Evolutionary conservation across 2,113 vertebrate genomes (phyloP).

Genomic region (Alexandromys fortis): DNA sequence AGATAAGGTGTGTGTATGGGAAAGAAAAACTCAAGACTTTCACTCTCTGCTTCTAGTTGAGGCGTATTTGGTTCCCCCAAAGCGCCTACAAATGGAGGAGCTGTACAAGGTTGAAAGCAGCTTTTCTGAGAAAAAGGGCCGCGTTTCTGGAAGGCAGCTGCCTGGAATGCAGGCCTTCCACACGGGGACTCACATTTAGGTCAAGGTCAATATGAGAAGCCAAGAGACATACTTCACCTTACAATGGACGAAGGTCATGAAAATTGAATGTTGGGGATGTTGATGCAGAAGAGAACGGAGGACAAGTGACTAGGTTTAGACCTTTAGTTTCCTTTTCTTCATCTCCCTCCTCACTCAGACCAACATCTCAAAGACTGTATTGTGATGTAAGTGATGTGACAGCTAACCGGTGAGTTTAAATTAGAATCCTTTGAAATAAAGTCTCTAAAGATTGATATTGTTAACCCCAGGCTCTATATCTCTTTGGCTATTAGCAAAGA

Average conservation of each 20-base stretch:
- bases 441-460: background rate
- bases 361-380: slow-evolving; percentile 24
- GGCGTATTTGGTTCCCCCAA: slow-evolving; percentile 39
- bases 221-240: background rate
- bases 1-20: slow-evolving; percentile 59
- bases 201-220: background rate
- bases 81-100: slow-evolving; percentile 28
- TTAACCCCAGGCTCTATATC: background rate
- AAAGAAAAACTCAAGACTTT: slow-evolving; percentile 64
- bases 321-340: background rate
- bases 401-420: slow-evolving; percentile 62
- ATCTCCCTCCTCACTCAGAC: background rate
- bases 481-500: slow-evolving; percentile 50
- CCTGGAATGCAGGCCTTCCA: background rate
- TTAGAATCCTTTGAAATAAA: slow-evolving; percentile 61
- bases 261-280: background rate
- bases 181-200: background rate
- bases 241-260: slow-evolving; percentile 41
- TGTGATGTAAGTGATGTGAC: slow-evolving; percentile 40
- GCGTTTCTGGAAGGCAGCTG: background rate
- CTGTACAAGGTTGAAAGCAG: slow-evolving; percentile 52
- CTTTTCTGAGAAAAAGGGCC: background rate
- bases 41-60: background rate
- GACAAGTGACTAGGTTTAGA: background rate
- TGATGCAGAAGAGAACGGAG: background rate